phyloP scores from a whole-genome alignment of 2,797 vertebrate genomes.

The Lacerta agilis region DNA sequence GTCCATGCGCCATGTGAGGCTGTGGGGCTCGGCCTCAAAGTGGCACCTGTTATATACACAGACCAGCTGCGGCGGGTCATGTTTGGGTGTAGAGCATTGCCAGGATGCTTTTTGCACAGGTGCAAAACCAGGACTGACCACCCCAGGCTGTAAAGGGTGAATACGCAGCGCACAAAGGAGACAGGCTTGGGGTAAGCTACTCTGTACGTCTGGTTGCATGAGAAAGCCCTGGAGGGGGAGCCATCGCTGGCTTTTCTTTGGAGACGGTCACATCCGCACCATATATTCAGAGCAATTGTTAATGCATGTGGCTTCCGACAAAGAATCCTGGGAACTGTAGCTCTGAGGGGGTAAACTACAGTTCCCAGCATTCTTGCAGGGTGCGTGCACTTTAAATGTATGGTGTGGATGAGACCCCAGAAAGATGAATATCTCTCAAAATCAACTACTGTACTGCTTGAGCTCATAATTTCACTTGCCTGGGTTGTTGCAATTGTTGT shows the following conservation, averaged over 20 bases:
- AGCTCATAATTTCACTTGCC: neutral
- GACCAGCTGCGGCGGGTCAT: neutral
- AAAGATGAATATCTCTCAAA: neutral
- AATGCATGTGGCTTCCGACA: no score
- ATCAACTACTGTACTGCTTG: conserved; percentile 14
- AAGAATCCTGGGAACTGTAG: no score
- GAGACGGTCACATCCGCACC: no score
- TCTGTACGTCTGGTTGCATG: neutral
- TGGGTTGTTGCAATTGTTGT: no score
- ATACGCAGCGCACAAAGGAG: neutral
- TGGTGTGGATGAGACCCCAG: neutral
- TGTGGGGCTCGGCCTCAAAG: neutral
- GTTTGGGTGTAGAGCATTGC: neutral
- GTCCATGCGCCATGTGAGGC: neutral
- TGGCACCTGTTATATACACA: no score
- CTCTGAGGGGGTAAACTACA: no score
- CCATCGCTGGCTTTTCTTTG: no score
- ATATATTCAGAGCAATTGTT: no score
- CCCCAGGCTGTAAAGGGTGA: neutral
- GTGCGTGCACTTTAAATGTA: no score
- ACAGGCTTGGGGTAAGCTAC: neutral
- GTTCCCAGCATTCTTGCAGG: no score
- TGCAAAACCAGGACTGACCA: neutral
- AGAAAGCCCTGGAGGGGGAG: neutral
- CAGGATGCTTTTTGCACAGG: neutral